A percentile compares a stretch with the other conserved stretches of the same genome.
These are phyloP conservation scores for Spermophilus dauricus DNA, from an alignment of 2,113 vertebrate genomes.

Conservation along the genomic window DNA sequence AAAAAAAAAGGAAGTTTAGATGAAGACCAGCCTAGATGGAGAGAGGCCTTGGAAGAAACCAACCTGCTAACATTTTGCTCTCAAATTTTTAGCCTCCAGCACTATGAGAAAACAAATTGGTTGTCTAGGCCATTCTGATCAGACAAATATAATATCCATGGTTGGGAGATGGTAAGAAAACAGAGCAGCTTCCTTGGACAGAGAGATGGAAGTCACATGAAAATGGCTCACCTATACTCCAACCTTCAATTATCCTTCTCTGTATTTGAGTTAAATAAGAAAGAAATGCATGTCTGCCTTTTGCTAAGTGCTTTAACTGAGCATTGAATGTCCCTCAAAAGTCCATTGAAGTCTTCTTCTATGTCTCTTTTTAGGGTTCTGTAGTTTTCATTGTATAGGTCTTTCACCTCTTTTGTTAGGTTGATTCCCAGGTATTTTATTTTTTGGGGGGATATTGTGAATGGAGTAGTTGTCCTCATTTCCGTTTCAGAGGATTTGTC, in stretches of 20 bases:
- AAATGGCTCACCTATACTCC: neutral
- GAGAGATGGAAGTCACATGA: neutral
- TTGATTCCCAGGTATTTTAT: too few species aligned
- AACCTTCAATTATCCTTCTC: neutral
- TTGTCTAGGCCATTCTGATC: neutral
- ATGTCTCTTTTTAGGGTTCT: too few species aligned
- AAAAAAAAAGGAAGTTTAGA: neutral
- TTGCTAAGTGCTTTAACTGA: neutral
- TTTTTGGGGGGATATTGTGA: too few species aligned
- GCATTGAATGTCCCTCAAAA: too few species aligned
- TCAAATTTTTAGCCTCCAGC: neutral
- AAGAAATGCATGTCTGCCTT: neutral
- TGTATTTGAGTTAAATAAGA: neutral
- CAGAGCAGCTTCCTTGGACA: neutral
- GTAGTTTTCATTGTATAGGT: too few species aligned
- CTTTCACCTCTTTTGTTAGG: too few species aligned
- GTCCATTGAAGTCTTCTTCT: too few species aligned
- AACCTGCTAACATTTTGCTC: neutral
- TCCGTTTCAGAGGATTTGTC: too few species aligned
- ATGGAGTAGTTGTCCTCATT: too few species aligned
- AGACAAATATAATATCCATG: neutral
- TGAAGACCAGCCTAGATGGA: neutral
- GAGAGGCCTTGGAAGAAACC: neutral
- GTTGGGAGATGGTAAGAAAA: neutral
- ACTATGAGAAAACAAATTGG: neutral